These are phyloP conservation scores for Epinephelus cyanopodus DNA, from an alignment of 2,113 vertebrate genomes.

Conservation along the genomic window DNA sequence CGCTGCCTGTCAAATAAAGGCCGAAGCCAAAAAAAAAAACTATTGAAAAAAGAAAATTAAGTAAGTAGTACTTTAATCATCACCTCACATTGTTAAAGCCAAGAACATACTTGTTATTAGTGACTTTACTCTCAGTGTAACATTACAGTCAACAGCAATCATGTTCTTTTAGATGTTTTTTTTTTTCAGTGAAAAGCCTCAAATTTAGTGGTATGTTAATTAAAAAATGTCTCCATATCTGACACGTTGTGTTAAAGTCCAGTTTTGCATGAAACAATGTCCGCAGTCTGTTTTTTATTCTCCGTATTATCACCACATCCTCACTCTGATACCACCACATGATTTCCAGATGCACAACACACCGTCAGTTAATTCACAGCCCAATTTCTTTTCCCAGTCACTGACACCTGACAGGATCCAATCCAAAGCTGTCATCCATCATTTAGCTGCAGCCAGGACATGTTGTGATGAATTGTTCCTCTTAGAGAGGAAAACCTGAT, in stretches of 20 bases:
- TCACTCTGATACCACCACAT: not conserved
- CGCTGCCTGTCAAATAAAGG: no score
- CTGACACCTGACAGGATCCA: constrained; percentile 28
- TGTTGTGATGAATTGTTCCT: constrained; percentile 36
- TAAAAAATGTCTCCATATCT: not conserved
- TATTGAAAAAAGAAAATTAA: no score
- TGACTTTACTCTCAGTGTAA: no score
- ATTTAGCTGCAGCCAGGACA: not conserved
- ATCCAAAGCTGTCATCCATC: constrained; percentile 10
- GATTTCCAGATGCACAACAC: not conserved
- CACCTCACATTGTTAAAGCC: not conserved
- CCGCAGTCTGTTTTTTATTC: not conserved
- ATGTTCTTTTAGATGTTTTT: not conserved
- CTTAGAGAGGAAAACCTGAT: constrained; percentile 9
- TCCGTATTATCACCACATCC: not conserved
- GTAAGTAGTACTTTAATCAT: no score
- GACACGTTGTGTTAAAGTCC: no score
- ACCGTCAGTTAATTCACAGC: not conserved
- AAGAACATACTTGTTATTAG: not conserved
- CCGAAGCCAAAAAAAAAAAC: no score
- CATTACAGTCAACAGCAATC: not conserved
- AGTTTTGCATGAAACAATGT: no score
- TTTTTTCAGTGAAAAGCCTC: not conserved
- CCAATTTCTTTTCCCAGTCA: constrained; percentile 1
- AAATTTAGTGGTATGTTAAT: not conserved